A percentile compares a stretch with the other conserved stretches of the same genome.
Conservation (phyloP, 2,113 vertebrate genomes). For the Mastomys coucha region DNA sequence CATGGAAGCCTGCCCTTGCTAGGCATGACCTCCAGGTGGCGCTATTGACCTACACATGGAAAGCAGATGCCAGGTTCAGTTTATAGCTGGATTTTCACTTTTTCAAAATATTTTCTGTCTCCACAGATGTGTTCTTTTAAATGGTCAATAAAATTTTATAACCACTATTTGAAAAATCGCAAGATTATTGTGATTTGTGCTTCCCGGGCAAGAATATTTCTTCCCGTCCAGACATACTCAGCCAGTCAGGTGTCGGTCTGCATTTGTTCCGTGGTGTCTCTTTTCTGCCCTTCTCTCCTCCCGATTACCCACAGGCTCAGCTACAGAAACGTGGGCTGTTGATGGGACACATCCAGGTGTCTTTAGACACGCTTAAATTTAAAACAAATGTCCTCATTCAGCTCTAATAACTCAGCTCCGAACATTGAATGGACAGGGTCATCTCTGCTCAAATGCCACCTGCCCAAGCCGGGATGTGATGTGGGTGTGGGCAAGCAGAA, state of each 20-base stretch:
- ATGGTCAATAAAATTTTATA: conserved; percentile 84
- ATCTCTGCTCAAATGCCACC: background rate
- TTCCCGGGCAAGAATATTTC: conserved; percentile 64
- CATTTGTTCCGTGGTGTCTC: background rate
- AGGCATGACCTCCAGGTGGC: conserved; percentile 80
- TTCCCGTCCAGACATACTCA: conserved; percentile 32
- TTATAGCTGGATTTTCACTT: conserved; percentile 58
- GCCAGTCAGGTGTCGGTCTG: background rate
- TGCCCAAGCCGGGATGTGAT: background rate
- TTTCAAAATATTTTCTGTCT: conserved; percentile 68
- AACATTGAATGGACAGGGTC: background rate
- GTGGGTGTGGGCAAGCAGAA: background rate
- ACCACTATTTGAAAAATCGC: conserved; percentile 80
- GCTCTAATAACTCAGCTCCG: background rate
- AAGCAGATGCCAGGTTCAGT: background rate
- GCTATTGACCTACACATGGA: conserved; percentile 76
- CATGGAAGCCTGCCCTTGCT: conserved; percentile 30
- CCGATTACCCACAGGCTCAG: background rate
- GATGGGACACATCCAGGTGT: background rate
- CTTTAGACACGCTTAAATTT: conserved; percentile 22
- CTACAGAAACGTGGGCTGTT: conserved; percentile 5
- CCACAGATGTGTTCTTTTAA: conserved; percentile 79
- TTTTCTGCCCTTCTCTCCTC: conserved; percentile 7
- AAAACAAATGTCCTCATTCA: conserved; percentile 22
- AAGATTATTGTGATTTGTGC: conserved; percentile 76